Percentiles rank a stretch among this genome's conserved stretches.
Evolutionary conservation across 2,113 vertebrate species (phyloP).

Genomic region (Melanerpes formicivorus): DNA sequence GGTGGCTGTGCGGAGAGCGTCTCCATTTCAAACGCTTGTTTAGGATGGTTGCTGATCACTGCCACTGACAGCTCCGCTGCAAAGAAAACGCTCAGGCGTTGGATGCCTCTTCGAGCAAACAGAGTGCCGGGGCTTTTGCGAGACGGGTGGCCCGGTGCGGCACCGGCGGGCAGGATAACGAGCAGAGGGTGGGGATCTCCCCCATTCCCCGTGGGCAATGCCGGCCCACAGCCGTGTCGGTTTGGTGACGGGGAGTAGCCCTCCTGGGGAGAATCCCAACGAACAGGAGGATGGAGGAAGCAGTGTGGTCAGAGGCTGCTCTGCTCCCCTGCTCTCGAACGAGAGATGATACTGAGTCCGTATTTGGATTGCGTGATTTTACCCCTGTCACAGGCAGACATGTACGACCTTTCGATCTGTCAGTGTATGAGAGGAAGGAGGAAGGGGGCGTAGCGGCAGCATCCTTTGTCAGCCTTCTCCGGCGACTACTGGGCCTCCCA

Average conservation of each 20-base stretch:
- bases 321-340: background rate
- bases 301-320: background rate
- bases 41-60: background rate
- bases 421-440: accelerated
- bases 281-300: background rate
- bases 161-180: too few relatives aligned
- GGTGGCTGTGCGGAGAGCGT: background rate
- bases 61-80: accelerated
- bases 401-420: background rate
- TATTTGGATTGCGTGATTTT: too few relatives aligned
- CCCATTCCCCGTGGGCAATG: background rate
- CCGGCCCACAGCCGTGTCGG: background rate
- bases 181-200: background rate
- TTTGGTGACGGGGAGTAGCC: background rate
- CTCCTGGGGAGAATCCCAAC: background rate
- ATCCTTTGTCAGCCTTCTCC: background rate
- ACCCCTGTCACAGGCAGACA: background rate
- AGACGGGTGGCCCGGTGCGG: background rate
- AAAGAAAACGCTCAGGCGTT: too few relatives aligned
- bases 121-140: background rate
- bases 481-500: too few relatives aligned
- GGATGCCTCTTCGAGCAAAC: background rate
- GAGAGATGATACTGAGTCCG: background rate
- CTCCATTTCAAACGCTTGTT: background rate
- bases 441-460: background rate